These are phyloP conservation scores for Leptodactylus fuscus DNA, from an alignment of 2,113 vertebrate species.

Conservation along the genomic window DNA sequence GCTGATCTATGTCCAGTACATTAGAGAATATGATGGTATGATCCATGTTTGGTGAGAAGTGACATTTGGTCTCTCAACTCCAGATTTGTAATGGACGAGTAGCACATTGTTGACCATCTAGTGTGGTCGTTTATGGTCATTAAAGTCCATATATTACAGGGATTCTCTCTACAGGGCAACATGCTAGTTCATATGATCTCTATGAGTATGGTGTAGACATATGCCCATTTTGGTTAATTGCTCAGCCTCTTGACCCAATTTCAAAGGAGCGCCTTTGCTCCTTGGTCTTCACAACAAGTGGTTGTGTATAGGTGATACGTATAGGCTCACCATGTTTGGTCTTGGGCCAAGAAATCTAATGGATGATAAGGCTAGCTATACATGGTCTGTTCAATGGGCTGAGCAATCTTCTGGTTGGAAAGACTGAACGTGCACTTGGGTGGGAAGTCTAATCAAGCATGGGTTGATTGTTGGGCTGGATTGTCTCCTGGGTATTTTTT, in stretches of 20 bases:
- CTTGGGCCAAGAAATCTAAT: not conserved
- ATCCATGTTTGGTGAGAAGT: not conserved
- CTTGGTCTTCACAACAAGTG: no score
- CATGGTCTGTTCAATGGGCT: not conserved
- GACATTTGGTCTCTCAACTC: not conserved
- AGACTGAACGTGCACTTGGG: no score
- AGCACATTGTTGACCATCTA: not conserved
- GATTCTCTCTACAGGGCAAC: not conserved
- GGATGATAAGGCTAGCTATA: not conserved
- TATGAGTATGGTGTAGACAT: not conserved
- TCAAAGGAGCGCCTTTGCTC: not conserved
- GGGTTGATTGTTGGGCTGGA: no score
- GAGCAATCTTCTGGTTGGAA: no score
- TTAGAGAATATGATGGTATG: not conserved
- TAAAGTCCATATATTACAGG: not conserved
- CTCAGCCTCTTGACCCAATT: not conserved
- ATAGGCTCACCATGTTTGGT: no score
- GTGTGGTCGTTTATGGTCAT: not conserved
- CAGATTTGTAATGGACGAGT: not conserved
- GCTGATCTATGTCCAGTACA: not conserved
- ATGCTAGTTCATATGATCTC: not conserved
- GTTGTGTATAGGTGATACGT: no score
- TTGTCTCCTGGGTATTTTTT: no score
- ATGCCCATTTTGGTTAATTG: not conserved
- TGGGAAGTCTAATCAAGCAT: no score